These are phyloP conservation scores for Cryptoblepharus egeriae DNA, from an alignment of 2,797 vertebrate species.

Conservation along the genomic window DNA sequence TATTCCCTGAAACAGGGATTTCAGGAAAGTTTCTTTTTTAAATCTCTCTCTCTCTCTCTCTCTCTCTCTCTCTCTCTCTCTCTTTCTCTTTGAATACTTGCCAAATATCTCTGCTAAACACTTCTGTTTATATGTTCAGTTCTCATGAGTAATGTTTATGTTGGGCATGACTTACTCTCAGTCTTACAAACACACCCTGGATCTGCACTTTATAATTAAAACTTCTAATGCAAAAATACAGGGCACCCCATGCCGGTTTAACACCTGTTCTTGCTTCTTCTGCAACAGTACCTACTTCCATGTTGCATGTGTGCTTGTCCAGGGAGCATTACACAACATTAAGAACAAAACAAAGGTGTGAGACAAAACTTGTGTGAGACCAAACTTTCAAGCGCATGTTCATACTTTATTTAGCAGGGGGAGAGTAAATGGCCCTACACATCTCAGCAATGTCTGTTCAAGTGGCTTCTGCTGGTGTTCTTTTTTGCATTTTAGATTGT, in stretches of 20 bases:
- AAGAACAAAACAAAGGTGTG: not conserved
- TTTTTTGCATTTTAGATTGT: no score
- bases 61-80: slow-evolving; percentile 16
- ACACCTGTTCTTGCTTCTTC: slow-evolving; percentile 25
- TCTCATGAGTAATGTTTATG: slow-evolving; percentile 19
- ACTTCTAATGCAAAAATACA: not conserved
- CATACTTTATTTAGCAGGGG: no score
- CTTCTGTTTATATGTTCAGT: slow-evolving; percentile 1
- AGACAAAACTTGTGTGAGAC: no score
- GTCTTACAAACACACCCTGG: slow-evolving; percentile 3
- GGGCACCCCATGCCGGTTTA: not conserved
- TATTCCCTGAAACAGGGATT: slow-evolving; percentile 3
- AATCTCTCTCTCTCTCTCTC: slow-evolving; percentile 20
- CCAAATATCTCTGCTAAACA: slow-evolving; percentile 8
- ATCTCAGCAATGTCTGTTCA: no score
- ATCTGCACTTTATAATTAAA: slow-evolving; percentile 15
- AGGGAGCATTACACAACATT: not conserved
- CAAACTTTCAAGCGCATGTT: no score
- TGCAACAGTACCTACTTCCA: not conserved
- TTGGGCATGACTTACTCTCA: not conserved
- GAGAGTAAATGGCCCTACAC: no score
- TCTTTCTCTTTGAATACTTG: slow-evolving; percentile 12
- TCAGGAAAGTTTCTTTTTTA: slow-evolving; percentile 12
- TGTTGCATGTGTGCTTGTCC: not conserved
- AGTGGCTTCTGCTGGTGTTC: no score